Percentiles rank a stretch among this genome's conserved stretches.
phyloP scores from a whole-genome alignment of 2,113 vertebrate genomes.

The Pelecanoides urinatrix region DNA sequence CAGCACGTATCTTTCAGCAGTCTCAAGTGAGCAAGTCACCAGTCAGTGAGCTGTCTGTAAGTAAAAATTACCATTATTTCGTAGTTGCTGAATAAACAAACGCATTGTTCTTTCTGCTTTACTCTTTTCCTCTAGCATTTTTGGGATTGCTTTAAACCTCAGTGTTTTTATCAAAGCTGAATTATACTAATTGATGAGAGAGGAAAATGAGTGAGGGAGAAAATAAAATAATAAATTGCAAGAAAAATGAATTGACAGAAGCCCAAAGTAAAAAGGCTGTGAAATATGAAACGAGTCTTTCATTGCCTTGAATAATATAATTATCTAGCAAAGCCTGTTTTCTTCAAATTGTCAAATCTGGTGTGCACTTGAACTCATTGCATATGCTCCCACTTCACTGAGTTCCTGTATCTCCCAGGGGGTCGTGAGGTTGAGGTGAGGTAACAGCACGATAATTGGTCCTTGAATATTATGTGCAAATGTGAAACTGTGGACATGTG shows the following conservation, averaged over 20 bases:
- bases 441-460: too few relatives aligned
- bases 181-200: not conserved
- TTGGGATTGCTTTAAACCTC: not conserved
- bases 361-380: not conserved
- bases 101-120: not conserved
- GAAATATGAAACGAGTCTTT: not conserved
- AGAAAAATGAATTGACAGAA: not conserved
- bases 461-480: not conserved
- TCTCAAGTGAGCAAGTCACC: not conserved
- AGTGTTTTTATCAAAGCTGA: not conserved
- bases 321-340: not conserved
- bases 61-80: not conserved
- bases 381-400: not conserved
- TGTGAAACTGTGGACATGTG: not conserved
- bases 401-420: not conserved
- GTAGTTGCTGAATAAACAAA: not conserved
- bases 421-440: fast-evolving
- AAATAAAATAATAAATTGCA: not conserved
- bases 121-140: not conserved
- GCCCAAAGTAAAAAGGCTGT: not conserved
- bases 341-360: not conserved
- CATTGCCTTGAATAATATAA: not conserved
- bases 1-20: fast-evolving
- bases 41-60: not conserved
- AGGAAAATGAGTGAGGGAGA: not conserved